Base-by-base conservation (phyloP, 2,113 vertebrate species). In the Dascyllus trimaculatus region DNA sequence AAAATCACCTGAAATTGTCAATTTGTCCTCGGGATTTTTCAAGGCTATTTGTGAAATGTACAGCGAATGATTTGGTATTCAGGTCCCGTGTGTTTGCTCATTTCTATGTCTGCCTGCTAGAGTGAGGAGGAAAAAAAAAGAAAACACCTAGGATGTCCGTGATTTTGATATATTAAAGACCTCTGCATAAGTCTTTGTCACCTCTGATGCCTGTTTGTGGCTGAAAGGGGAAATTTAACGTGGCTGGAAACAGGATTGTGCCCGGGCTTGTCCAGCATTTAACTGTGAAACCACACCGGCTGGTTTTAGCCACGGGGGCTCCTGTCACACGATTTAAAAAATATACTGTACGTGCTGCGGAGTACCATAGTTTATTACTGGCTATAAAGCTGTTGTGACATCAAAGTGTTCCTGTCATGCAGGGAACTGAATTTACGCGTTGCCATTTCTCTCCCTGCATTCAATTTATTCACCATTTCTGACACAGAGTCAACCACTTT, bases 81-180 rank as follows among this genome's bases (percentile, higher is more conserved):
- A 75, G 2, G 22, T 11, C 22, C 10, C 35, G 22, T 15, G 1
- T 60, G 25, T 77, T 69, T 83, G 2, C 0, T 51, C 17, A n/a
- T 81, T 79, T 69, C 58, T 38, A 26, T 65, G 62, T 46, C 52
- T 59, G 60, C 29, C 24, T 59, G 54, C 45, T 29, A 60, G 48
- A 24, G 22, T 15, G 35, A 9, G 35, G 32, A 58, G 26, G 25
- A 22, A 59, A 35, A 52, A 29, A 0, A 0, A 1, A 21, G 59
- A 49, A 45, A 35, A n/a, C n/a, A 40, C 13, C 45, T 10, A 15
- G 2, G 48, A 49, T 53, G 61, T 64, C 51, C 75, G 71, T 78
- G 57, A 87, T 78, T 82, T 85, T 75, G 62, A 87, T 81, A 11
- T 60, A 87, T 78, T 77, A 85, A 85, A 78, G 78, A 66, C 7